Evolutionary conservation across 2,888 invertebrate species (phyloP).

Genomic region (Thymelicus acteon): DNA sequence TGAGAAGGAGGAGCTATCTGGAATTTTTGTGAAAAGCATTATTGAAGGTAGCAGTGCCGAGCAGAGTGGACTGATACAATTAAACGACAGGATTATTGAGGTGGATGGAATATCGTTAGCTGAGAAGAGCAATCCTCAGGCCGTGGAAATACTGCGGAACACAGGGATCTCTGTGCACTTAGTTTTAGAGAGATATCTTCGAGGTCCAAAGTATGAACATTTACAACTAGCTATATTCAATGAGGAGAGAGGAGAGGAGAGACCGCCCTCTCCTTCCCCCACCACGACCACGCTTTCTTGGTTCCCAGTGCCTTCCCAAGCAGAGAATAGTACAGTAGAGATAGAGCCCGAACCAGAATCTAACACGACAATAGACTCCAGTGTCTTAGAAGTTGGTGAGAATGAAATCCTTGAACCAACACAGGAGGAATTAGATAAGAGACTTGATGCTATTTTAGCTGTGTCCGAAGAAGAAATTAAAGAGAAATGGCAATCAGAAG

Average conservation of each 20-base stretch:
- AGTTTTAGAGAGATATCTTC: slow-evolving; percentile 95
- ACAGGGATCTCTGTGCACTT: slow-evolving; percentile 96
- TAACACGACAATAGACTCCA: slow-evolving; percentile 92
- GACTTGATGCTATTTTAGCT: slow-evolving; percentile 85
- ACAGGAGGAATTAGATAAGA: slow-evolving; percentile 76
- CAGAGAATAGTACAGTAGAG: slow-evolving; percentile 82
- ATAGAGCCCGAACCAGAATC: slow-evolving; percentile 93
- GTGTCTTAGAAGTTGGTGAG: slow-evolving; percentile 85
- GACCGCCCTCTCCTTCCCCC: slow-evolving; percentile 87
- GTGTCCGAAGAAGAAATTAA: slow-evolving; percentile 87
- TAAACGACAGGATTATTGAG: slow-evolving; percentile 99
- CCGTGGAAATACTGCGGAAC: slow-evolving; percentile 96
- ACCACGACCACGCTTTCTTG: slow-evolving; percentile 93
- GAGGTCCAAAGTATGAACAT: slow-evolving; percentile 97
- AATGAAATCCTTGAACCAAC: slow-evolving; percentile 77
- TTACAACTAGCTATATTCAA: slow-evolving; percentile 93
- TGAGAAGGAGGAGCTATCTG: slow-evolving; percentile 99
- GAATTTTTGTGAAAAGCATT: slow-evolving; percentile 99
- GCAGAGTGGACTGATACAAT: slow-evolving; percentile 94
- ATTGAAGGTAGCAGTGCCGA: slow-evolving; percentile 98
- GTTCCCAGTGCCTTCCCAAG: slow-evolving; percentile 91
- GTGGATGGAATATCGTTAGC: slow-evolving; percentile 95
- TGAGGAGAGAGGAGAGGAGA: slow-evolving; percentile 80
- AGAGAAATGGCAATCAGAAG: slow-evolving; percentile 91
- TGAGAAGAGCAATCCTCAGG: slow-evolving; percentile 97